These are phyloP conservation scores for Phoxinus dragarum DNA, from an alignment of 2,797 vertebrate species.

Conservation along the genomic window DNA sequence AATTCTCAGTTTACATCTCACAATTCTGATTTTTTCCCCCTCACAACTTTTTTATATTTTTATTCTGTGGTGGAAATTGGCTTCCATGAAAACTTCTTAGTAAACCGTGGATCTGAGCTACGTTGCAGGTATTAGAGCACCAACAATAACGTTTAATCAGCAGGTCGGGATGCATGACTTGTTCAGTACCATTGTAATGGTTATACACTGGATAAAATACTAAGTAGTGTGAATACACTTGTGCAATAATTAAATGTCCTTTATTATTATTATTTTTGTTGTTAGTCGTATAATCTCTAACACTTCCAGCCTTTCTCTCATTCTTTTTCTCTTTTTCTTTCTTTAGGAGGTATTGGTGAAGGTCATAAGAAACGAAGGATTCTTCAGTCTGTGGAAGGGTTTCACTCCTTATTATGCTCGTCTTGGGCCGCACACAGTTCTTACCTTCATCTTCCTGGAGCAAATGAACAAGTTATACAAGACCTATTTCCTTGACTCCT, in stretches of 20 bases:
- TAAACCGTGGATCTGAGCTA: neutral
- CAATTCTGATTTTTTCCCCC: fast-evolving
- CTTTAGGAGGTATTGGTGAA: conserved; percentile 86
- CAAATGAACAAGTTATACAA: conserved; percentile 85
- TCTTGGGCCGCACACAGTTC: conserved; percentile 91
- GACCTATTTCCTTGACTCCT: conserved; percentile 82
- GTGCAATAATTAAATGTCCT: neutral
- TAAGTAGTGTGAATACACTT: neutral
- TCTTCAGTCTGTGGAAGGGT: conserved; percentile 96
- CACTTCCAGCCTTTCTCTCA: neutral
- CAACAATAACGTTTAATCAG: neutral
- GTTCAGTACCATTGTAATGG: too few relatives aligned
- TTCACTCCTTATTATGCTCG: conserved; percentile 95
- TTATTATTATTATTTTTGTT: neutral
- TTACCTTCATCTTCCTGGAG: conserved; percentile 95
- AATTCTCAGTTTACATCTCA: fast-evolving
- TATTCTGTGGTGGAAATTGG: neutral
- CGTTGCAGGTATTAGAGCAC: neutral
- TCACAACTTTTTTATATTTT: neutral
- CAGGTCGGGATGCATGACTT: neutral
- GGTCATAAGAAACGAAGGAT: conserved; percentile 86
- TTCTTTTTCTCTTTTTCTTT: conserved; percentile 4
- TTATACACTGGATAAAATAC: neutral
- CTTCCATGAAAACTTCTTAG: neutral
- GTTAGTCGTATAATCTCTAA: neutral